Conservation (phyloP, 2,888 invertebrate species). For the Smittia aterrima region DNA sequence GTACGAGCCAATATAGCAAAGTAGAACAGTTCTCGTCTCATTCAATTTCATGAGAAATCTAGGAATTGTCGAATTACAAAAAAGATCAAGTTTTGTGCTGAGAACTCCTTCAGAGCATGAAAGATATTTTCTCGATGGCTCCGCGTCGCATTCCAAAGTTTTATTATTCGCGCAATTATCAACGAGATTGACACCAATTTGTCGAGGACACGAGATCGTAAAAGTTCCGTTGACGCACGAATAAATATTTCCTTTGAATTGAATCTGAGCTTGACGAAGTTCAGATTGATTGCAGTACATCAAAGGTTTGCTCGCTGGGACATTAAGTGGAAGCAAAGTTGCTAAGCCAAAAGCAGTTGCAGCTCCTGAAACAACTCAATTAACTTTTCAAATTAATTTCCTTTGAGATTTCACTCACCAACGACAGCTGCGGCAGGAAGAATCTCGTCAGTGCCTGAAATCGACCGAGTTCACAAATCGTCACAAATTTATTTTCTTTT, state of each 20-base stretch:
- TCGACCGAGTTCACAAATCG: not conserved
- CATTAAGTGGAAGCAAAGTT: not conserved
- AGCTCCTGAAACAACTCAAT: not conserved
- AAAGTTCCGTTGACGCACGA: not conserved
- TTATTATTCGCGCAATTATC: not conserved
- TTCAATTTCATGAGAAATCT: not conserved
- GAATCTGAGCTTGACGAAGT: not conserved
- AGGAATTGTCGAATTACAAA: conserved; percentile 17
- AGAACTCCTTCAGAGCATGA: not conserved
- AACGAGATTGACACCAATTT: not conserved
- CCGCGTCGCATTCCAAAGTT: not conserved
- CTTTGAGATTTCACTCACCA: not conserved
- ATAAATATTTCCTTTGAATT: not conserved
- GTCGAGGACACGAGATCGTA: not conserved
- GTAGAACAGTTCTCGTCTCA: not conserved
- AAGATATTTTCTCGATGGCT: not conserved
- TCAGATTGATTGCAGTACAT: conserved; percentile 19
- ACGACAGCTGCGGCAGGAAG: conserved; percentile 5
- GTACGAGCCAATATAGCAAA: not conserved
- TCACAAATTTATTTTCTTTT: not conserved
- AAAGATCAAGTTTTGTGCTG: not conserved
- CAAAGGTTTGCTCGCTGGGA: conserved; percentile 4
- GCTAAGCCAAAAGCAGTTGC: conserved; percentile 26
- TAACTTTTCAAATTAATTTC: too few relatives aligned
- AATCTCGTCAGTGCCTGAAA: not conserved